A percentile compares a stretch with the other conserved stretches of the same genome.
Conservation (phyloP, 2,888 invertebrate species). For the Clitarchus hookeri region DNA sequence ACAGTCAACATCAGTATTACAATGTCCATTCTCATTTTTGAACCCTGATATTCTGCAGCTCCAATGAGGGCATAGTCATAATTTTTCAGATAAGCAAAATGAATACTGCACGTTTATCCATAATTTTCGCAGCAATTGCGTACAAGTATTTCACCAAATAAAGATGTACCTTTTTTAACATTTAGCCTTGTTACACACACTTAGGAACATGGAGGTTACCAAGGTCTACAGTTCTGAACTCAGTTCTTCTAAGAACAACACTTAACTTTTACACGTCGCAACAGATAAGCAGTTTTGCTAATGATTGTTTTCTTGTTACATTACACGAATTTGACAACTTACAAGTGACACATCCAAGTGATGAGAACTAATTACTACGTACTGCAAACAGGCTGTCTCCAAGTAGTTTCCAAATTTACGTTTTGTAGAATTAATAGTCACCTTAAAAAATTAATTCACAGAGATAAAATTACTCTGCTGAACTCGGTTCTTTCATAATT, state of each 20-base stretch:
- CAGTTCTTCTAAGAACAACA: not conserved
- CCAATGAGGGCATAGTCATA: not conserved
- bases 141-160: constrained; percentile 6
- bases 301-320: not conserved
- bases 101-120: not conserved
- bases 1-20: not conserved
- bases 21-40: not conserved
- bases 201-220: not conserved
- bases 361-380: not conserved
- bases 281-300: not conserved
- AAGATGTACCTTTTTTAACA: not conserved
- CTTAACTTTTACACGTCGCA: not conserved
- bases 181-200: not conserved
- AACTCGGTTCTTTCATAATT: no score
- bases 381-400: not conserved
- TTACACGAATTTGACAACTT: not conserved
- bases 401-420: not conserved
- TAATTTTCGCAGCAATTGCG: not conserved
- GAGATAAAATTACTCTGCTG: no score
- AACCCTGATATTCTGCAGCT: not conserved
- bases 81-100: not conserved
- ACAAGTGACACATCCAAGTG: not conserved
- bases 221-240: not conserved
- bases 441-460: no score
- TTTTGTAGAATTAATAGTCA: no score